Evolutionary conservation across 2,888 invertebrate species (phyloP), one percentile per base, ranked within the genome.

Genomic region (Mythimna lalbum): DNA sequence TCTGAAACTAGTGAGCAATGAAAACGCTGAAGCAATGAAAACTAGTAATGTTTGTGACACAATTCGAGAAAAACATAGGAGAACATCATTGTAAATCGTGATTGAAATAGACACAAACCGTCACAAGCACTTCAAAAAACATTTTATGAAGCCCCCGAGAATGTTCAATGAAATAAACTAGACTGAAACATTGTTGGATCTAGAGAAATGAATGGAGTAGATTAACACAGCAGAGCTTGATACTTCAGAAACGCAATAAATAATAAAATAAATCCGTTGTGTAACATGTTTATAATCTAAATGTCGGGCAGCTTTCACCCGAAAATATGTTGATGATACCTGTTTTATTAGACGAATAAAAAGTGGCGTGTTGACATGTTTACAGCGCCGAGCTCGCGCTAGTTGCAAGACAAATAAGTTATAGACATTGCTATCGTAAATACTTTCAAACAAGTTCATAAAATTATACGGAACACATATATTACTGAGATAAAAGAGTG

Each of bases 341-440:
- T 84, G 80, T 77, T 87, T 87, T 87, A 87, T 87, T 84, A 70
- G 73, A 55, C 55, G 76, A 78, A 83, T 83, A 84, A 88, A 86
- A 86, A 71, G 82, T 87, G 82, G 81, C 76, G 85, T 87, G 89
- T 83, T 80, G 89, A 90, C 87, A 87, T 84, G 83, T 91, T 90
- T 88, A 91, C 83, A 83, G 72, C 84, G 63, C 39, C 63, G 71
- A 69, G 71, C 78, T 78, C 81, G 70, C 82, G 81, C 82, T 87
- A 87, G 81, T 84, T 75, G 83, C 81, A 79, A 87, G 82, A 82
- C 82, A 85, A 88, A 87, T 85, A 89, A 86, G 70, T 88, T 88
- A 86, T 87, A 80, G 80, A 77, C 82, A 81, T 77, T 84, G 78
- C 72, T 69, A 71, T 85, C 87, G 81, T 87, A 88, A 89, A 88